Evolutionary conservation across 2,888 invertebrate genomes (phyloP), one percentile per base, ranked within the genome.

Genomic region (Eristalis intricaria): DNA sequence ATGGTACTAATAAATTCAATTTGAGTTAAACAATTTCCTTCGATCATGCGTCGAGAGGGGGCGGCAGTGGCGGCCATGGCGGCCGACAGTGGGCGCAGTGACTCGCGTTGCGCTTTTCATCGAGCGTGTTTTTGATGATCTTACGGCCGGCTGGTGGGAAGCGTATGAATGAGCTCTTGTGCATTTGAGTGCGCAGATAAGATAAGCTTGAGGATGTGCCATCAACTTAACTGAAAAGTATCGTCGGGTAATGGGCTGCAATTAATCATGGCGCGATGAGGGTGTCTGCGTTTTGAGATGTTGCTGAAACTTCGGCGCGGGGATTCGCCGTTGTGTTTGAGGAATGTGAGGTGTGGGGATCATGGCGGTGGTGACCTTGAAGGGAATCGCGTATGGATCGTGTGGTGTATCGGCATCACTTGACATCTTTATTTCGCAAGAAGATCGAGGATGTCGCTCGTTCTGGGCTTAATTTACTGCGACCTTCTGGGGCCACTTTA

Each of bases 1-100:
- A 87, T 87, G 87, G 79, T 87, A 87, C 64, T 87, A 87, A 87
- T 84, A 87, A 87, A 87, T 86, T 86, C 78, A 86, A 86, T 86
- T 86, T 83, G 83, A 83, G 86, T 78, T 86, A 63, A 83, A 75
- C 74, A 78, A 61, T 83, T 65, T 38, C 64, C 56, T 73, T 73
- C 26, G 35, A 65, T 65, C 64, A 32, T 22, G 32, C 13, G 38
- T 38, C 64, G 35, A 35, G 64, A 19, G 43, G 43, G 43, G n/a
- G n/a, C n/a, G n/a, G 43, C 5, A 19, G 15, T 1, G 19, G 43
- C 7, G 19, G 43, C n/a, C 0, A 3, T 40, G 15, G 15, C 15
- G 40, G 43, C 13, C 13, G 13, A 8, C 13, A 13, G 38, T 61
- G 29, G 23, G 26, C 29, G 26, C 26, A 4, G 29, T n/a, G 15